Conservation (phyloP, 2,797 vertebrate genomes). For the Nannoperca australis region DNA sequence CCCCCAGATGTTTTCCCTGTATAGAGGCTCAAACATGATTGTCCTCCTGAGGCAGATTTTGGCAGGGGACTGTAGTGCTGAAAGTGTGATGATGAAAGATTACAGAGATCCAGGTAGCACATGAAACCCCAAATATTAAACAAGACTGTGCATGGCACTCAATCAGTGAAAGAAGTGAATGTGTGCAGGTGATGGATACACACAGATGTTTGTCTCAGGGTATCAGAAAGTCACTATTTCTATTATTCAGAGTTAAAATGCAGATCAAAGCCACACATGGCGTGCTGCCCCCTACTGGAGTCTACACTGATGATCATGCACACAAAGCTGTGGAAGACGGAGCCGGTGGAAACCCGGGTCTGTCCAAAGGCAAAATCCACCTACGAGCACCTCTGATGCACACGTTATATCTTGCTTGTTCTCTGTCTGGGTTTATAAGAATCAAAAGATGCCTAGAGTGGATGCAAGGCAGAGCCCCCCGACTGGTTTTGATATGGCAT, state of each 20-base stretch:
- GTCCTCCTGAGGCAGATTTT: slow-evolving; percentile 16
- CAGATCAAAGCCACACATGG: not conserved
- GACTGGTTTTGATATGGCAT: slow-evolving; percentile 39
- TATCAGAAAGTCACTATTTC: not conserved
- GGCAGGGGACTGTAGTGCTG: not conserved
- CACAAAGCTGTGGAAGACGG: too few species aligned
- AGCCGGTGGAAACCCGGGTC: not conserved
- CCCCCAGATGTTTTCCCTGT: too few species aligned
- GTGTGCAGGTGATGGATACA: slow-evolving; percentile 11
- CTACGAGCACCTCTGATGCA: not conserved
- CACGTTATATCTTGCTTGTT: not conserved
- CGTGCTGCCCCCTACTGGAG: not conserved
- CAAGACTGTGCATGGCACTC: not conserved
- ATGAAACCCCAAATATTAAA: slow-evolving; percentile 12
- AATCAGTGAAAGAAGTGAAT: not conserved
- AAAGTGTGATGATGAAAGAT: slow-evolving; percentile 11
- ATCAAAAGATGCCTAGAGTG: slow-evolving; percentile 25
- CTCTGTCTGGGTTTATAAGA: slow-evolving; percentile 20
- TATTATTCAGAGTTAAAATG: not conserved
- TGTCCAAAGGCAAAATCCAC: not conserved
- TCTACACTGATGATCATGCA: not conserved
- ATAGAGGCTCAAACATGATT: not conserved
- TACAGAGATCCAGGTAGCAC: slow-evolving; percentile 26
- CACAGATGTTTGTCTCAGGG: slow-evolving; percentile 4
- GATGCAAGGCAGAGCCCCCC: slow-evolving; percentile 5